These are phyloP conservation scores for Cryptocephalus primarius DNA, from an alignment of 2,888 invertebrate species.

Conservation along the genomic window DNA sequence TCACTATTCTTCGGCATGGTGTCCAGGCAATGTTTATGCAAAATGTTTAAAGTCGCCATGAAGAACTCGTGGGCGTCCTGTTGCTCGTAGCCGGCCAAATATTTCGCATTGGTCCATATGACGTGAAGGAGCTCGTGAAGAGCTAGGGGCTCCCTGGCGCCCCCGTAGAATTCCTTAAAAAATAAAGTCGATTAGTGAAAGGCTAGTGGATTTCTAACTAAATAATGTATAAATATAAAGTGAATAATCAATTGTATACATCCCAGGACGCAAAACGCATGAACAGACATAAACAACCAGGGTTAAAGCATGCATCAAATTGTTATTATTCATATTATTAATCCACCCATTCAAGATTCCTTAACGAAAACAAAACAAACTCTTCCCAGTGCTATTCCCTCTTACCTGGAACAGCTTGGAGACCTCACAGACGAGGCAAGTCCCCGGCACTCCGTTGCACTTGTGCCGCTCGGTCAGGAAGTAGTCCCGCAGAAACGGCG, in stretches of 20 bases:
- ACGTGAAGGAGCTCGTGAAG: slow-evolving; percentile 82
- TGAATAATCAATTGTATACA: no score
- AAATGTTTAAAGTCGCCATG: slow-evolving; percentile 85
- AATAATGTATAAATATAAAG: no score
- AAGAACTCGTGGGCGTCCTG: slow-evolving; percentile 99
- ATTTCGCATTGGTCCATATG: slow-evolving; percentile 94
- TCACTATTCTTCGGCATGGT: slow-evolving; percentile 21
- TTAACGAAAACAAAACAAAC: no score
- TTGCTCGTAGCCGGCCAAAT: slow-evolving; percentile 91
- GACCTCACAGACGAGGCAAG: slow-evolving; percentile 92
- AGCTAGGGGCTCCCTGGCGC: slow-evolving; percentile 76
- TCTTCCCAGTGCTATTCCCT: no score
- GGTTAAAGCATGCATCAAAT: no score
- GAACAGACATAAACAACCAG: no score
- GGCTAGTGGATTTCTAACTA: no score
- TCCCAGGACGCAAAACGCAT: no score
- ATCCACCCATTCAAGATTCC: no score
- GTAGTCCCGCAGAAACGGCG: slow-evolving; percentile 87
- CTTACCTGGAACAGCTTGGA: slow-evolving; percentile 86
- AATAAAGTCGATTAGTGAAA: not conserved
- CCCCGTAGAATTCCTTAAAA: slow-evolving; percentile 79
- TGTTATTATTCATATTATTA: no score
- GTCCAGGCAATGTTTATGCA: slow-evolving; percentile 66
- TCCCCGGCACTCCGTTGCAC: slow-evolving; percentile 58
- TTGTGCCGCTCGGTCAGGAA: slow-evolving; percentile 91